phyloP scores from a whole-genome alignment of 2,797 vertebrate species.

The Diplodus puntazzo region DNA sequence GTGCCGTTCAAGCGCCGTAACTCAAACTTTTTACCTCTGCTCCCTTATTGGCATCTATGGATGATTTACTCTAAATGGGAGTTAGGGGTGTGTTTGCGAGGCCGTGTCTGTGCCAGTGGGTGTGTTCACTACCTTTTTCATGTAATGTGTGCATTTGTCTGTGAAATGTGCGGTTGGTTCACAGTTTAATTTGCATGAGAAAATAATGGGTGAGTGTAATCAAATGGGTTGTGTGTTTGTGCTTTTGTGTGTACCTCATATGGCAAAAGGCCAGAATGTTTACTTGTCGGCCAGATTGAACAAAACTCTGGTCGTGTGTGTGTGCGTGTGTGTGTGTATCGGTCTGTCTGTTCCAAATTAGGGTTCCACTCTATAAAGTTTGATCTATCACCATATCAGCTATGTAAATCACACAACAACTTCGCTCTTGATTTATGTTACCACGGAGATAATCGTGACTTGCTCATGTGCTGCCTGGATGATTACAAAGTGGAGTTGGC shows the following conservation, averaged over 20 bases:
- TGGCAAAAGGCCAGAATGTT: constrained; percentile 13
- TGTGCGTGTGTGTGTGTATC: constrained; percentile 24
- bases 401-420: constrained; percentile 75
- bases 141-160: constrained; percentile 48
- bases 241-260: constrained; percentile 25
- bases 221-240: constrained; percentile 44
- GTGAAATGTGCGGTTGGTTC: constrained; percentile 54
- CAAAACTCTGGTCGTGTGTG: constrained; percentile 2
- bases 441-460: constrained; percentile 67
- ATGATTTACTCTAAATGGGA: constrained; percentile 70
- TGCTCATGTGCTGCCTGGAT: constrained; percentile 64
- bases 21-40: constrained; percentile 64
- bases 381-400: constrained; percentile 71
- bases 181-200: constrained; percentile 61
- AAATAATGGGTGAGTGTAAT: constrained; percentile 60
- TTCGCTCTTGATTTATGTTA: constrained; percentile 72
- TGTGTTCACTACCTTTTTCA: constrained; percentile 26
- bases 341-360: constrained; percentile 54
- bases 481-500: constrained; percentile 61
- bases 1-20: constrained; percentile 51
- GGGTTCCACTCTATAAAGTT: constrained; percentile 74
- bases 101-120: background rate
- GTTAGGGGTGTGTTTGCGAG: constrained; percentile 35
- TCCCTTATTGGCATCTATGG: constrained; percentile 58
- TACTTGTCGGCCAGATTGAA: constrained; percentile 24